Evolutionary conservation across 2,797 vertebrate genomes (phyloP).

Genomic region (Anableps anableps): DNA sequence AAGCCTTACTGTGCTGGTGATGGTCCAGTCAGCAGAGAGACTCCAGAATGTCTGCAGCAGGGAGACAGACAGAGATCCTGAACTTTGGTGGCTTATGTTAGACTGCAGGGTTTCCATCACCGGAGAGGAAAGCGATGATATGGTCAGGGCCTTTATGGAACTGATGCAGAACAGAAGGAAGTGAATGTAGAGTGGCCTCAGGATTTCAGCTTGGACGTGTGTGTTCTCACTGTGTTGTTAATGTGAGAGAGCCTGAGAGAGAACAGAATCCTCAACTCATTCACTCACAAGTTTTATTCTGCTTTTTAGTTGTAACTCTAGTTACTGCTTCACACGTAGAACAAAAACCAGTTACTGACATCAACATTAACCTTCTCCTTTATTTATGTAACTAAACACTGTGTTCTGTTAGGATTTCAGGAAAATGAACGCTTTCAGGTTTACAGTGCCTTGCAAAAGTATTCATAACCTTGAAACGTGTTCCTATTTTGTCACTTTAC

Average conservation of each 20-base stretch:
- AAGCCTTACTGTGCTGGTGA: conserved; percentile 50
- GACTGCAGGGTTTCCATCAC: conserved; percentile 3
- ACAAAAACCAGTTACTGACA: background rate
- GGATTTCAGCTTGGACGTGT: conserved; percentile 1
- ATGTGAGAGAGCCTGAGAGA: background rate
- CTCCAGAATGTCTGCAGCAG: conserved; percentile 43
- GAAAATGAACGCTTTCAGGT: background rate
- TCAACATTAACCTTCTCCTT: conserved; percentile 3
- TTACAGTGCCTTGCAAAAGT: conserved; percentile 6
- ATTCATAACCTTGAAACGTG: background rate
- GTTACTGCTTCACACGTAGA: conserved; percentile 2
- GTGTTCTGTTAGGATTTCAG: background rate
- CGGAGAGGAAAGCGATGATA: background rate
- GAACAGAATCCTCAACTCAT: background rate
- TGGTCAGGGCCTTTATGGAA: background rate
- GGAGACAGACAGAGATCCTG: background rate
- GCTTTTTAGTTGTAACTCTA: conserved; percentile 2
- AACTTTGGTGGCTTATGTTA: conserved; percentile 20
- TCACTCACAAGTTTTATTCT: background rate
- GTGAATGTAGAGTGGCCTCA: conserved; percentile 12
- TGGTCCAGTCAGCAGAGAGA: conserved; percentile 18
- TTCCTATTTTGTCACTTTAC: background rate
- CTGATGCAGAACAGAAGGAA: background rate
- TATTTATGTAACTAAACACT: background rate
- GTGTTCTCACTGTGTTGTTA: conserved; percentile 5